Evolutionary conservation across 2,797 vertebrate genomes (phyloP), one percentile per base, ranked within the genome.

Genomic region (Semaprochilodus insignis): DNA sequence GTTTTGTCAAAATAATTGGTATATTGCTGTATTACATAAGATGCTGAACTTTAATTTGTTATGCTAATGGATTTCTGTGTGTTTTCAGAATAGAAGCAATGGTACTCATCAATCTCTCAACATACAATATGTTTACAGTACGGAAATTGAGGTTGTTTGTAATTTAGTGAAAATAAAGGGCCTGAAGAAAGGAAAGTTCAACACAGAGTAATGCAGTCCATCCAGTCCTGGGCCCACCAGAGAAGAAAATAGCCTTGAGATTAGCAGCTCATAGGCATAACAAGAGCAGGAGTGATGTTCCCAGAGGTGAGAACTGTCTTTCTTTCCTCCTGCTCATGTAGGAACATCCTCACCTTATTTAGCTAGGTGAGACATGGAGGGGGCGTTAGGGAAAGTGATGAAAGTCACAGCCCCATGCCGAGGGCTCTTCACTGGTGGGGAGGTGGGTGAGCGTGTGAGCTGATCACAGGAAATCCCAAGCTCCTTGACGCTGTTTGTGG

Each of bases 381-480:
- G 25, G 76, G 78, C 54, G 81, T 89, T 83, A 83, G 73, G 67
- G 63, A 66, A 86, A 63, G 86, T 82, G 87, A 85, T 74, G 74
- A 87, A 90, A 88, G 77, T 92, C 88, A 11, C 90, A 89, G 85
- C 85, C 83, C 66, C 85, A 88, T 88, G 87, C 65, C 62, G 83
- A 88, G 85, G 74, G 81, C 71, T 66, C 66, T 79, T 86, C 84
- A 83, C 55, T 76, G 71, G 77, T 81, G 67, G 27, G 85, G 59
- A 81, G 54, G 83, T 71, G 81, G 71, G 81, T 73, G 81, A 77
- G 76, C 5, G 85, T 55, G 82, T 23, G 81, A 84, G 83, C 70
- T 67, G 81, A 86, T 86, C 85, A 88, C 90, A 92, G 84, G 81
- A 91, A 91, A 90, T 82, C 72, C 82, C 86, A 80, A 27, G 65